Evolutionary conservation across 2,888 invertebrate genomes (phyloP), one percentile per base, ranked within the genome.

Genomic region (Zygogramma bicolorata): DNA sequence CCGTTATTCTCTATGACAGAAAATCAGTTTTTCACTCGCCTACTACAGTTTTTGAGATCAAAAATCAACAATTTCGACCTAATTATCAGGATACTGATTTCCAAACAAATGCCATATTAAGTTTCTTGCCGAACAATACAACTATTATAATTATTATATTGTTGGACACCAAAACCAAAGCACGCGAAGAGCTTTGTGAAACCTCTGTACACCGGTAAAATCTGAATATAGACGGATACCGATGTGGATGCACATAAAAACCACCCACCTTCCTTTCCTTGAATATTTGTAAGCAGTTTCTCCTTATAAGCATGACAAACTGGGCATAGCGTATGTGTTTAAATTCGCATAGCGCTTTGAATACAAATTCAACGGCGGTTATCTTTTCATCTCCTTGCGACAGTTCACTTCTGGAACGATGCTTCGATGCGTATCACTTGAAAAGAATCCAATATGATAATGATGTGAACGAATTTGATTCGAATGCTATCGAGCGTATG

Each of bases 231-330:
- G 73, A 66, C 66, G 49, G 71, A 63, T 68, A 67, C 68, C 67
- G 67, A 69, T 69, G 69, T 68, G 73, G 67, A 68, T 71, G 65
- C 73, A 68, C 69, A 71, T 78, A 79, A 82, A 81, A 81, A 81
- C 80, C 82, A 81, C 83, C 82, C 81, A 83, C 82, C 75, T 73
- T 74, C 78, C 74, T 71, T 75, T 75, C 74, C 76, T 78, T 71
- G 81, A 79, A 80, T 80, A 81, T 81, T 80, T 80, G 77, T 76
- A 79, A 73, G 81, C 75, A 58, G 82, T 80, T 79, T 83, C 76
- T 75, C 83, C 83, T 80, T 83, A 81, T 83, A 81, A 77, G 82
- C 79, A 80, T 83, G 82, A 82, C 81, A 82, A 83, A 83, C 82
- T 81, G 81, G 82, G 79, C 79, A 79, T 78, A 75, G 78, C 75